A percentile compares a stretch with the other conserved stretches of the same genome.
phyloP scores from a whole-genome alignment of 1,140 invertebrate species.

The Papilio xuthus region DNA sequence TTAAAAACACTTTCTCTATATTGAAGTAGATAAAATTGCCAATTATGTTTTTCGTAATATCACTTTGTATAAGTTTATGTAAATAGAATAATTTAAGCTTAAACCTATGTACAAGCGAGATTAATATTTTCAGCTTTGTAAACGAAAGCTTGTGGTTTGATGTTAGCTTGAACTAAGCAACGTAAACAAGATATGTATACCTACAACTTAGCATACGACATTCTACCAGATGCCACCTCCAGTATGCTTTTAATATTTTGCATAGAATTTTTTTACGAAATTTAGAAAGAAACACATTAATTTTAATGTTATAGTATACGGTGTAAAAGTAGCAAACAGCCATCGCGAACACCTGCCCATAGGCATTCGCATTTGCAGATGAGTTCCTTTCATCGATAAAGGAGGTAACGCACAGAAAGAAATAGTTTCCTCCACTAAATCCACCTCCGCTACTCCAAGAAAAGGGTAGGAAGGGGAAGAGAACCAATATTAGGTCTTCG shows the following conservation, averaged over 20 bases:
- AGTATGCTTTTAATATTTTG: not conserved
- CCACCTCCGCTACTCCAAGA: too few relatives aligned
- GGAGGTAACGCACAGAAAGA: too few relatives aligned
- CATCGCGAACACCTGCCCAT: too few relatives aligned
- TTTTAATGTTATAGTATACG: too few relatives aligned
- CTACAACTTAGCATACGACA: constrained; percentile 1
- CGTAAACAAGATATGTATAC: not conserved
- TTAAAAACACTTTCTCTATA: not conserved
- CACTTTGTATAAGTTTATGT: not conserved
- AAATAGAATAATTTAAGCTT: not conserved
- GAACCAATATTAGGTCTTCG: too few relatives aligned
- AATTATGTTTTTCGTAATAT: too few relatives aligned
- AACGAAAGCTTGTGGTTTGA: not conserved
- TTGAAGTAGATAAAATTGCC: too few relatives aligned
- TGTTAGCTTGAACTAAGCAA: not conserved
- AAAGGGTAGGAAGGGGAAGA: too few relatives aligned
- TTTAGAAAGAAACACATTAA: not conserved
- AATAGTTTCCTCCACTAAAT: too few relatives aligned
- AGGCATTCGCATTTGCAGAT: too few relatives aligned
- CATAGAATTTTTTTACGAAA: not conserved
- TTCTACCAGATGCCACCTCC: not conserved
- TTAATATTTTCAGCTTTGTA: constrained; percentile 7
- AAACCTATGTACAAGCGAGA: not conserved
- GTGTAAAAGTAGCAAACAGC: too few relatives aligned
- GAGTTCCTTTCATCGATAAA: too few relatives aligned